Evolutionary conservation across 2,113 vertebrate genomes (phyloP).

Genomic region (Rhabdornis inornatus): DNA sequence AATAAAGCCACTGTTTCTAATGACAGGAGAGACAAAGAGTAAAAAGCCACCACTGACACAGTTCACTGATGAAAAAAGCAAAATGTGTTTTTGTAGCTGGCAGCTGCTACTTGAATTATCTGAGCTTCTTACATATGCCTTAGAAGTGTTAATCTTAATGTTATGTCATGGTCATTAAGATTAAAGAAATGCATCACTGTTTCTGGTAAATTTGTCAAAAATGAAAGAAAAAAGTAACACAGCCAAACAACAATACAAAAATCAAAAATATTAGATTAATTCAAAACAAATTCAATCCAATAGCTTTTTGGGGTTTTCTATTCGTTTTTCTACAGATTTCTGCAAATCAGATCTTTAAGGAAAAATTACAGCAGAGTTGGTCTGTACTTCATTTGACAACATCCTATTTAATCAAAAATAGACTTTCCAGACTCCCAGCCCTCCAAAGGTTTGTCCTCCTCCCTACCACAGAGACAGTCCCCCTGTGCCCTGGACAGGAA

Average conservation of each 20-base stretch:
- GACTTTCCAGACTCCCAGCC: neutral
- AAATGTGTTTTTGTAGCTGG: neutral
- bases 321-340: neutral
- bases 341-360: neutral
- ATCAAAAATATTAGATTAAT: neutral
- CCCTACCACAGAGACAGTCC: neutral
- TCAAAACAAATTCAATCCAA: neutral
- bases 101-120: neutral
- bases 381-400: neutral
- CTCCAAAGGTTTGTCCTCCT: neutral
- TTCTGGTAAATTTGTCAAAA: neutral
- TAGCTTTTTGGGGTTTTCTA: rapidly evolving
- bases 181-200: neutral
- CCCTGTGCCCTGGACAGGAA: neutral
- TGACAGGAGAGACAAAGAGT: neutral
- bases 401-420: neutral
- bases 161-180: neutral
- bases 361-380: neutral
- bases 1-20: neutral
- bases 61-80: neutral
- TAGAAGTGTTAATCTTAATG: neutral
- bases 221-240: neutral
- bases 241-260: neutral
- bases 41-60: neutral
- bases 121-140: neutral